Conservation (phyloP, 1,140 invertebrate genomes). For the Bombus confusus region DNA sequence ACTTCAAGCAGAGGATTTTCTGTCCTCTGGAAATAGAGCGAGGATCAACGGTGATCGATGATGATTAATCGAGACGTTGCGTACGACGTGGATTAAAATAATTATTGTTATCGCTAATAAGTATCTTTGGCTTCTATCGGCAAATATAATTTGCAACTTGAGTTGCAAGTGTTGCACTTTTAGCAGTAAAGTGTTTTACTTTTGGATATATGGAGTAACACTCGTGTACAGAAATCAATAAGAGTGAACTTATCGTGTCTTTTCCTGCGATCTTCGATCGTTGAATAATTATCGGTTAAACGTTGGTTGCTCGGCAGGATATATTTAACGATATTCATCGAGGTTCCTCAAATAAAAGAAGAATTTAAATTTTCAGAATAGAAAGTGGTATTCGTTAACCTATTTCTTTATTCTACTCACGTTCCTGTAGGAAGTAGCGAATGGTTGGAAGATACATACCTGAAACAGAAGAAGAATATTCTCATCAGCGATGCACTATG, state of each 20-base stretch:
- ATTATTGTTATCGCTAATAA: neutral
- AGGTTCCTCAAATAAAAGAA: too few species aligned
- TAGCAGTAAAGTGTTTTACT: too few species aligned
- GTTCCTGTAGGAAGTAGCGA: neutral
- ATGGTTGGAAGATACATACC: neutral
- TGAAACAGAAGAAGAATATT: slow-evolving; percentile 3
- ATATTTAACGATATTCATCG: too few species aligned
- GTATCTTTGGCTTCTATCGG: too few species aligned
- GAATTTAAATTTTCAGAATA: neutral
- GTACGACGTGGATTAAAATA: neutral
- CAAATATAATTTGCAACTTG: too few species aligned
- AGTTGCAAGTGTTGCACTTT: too few species aligned
- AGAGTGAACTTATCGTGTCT: neutral
- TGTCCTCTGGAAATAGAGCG: neutral
- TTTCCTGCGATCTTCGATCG: too few species aligned
- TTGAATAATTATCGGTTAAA: neutral
- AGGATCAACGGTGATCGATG: neutral
- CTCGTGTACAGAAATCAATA: neutral
- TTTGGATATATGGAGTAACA: neutral
- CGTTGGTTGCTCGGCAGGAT: neutral
- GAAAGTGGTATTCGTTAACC: neutral
- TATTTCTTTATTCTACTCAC: neutral
- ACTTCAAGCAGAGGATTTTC: neutral
- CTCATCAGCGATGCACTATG: neutral
- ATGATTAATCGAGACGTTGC: neutral